These are phyloP conservation scores for Columba livia DNA, from an alignment of 2,113 vertebrate species.

Conservation along the genomic window DNA sequence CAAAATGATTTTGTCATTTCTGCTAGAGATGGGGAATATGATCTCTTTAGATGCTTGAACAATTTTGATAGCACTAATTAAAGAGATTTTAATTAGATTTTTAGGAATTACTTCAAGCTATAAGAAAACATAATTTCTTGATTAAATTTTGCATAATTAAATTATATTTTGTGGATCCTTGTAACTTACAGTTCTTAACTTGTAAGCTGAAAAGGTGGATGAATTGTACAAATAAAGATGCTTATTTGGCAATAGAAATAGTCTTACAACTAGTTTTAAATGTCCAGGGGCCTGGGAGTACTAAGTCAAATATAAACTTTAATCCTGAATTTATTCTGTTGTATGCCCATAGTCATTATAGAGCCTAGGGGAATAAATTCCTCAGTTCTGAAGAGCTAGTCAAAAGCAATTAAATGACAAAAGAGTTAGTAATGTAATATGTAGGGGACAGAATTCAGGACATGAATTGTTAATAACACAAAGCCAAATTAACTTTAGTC, in stretches of 20 bases:
- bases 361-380: background rate
- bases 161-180: conserved; percentile 5
- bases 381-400: background rate
- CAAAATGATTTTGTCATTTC: conserved; percentile 37
- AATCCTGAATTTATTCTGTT: background rate
- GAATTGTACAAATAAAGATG: background rate
- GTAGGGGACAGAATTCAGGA: background rate
- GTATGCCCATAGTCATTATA: background rate
- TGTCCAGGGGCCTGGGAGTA: background rate
- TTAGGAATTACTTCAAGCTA: conserved; percentile 31
- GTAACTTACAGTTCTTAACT: conserved; percentile 1
- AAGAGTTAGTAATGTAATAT: background rate
- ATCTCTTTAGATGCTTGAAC: conserved; percentile 21
- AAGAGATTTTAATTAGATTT: conserved; percentile 34
- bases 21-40: background rate
- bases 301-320: background rate
- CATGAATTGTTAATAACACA: background rate
- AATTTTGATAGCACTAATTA: conserved; percentile 45
- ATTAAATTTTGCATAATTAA: conserved; percentile 50
- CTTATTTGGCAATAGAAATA: background rate
- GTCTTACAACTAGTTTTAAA: background rate
- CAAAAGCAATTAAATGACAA: background rate
- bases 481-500: background rate
- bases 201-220: background rate
- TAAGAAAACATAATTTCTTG: conserved; percentile 28